Base-by-base conservation (phyloP, 37 sponge, comb jelly and placozoan species). In the Eunapius fragilis region DNA sequence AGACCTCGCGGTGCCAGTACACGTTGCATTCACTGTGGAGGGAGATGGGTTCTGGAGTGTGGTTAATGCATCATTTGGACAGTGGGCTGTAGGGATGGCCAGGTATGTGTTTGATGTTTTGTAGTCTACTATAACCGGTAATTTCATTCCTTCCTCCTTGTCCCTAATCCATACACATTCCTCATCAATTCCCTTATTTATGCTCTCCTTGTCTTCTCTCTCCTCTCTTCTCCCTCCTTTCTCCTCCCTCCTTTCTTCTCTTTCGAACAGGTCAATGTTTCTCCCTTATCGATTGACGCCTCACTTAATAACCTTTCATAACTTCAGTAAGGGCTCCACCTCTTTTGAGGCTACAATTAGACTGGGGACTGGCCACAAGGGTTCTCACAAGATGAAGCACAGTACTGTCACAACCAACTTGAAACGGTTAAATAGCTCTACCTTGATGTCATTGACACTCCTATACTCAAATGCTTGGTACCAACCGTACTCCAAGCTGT, bases 381-480 rank as follows among this genome's bases (percentile, higher is more conserved):
- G 82, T 45, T 67, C 74, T 33, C 37, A 31, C 25, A 78, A 31
- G 26, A 22, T 80, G 72, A 70, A 38, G 48, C 80, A 80, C 35
- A 24, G 67, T 45, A 79, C 80, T 25, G 35, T 47, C 24, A 22
- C 48, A 31, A 22, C 2, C 24, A 47, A 36, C 9, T 25, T 78
- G 79, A 78, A 17, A 67, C 36, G 79, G 5, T 22, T 24, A 25
- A 24, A 78, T n/a, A 17, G 45, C 2, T 7, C 27, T 3, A 25
- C 76, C 22, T 23, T 22, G 19, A 75, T 84, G 50, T 23, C 4
- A 24, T 75, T 25, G 9, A 75, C 47, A 17, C 77, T 87, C 14
- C 74, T 87, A 26, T 87, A 87, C 58, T 79, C 80, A 19, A 87
- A 70, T 74, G 31, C 74, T 27, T 80, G 77, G 74, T 87, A 87